Evolutionary conservation across 2,113 vertebrate genomes (phyloP).

Genomic region (Rostratula benghalensis): DNA sequence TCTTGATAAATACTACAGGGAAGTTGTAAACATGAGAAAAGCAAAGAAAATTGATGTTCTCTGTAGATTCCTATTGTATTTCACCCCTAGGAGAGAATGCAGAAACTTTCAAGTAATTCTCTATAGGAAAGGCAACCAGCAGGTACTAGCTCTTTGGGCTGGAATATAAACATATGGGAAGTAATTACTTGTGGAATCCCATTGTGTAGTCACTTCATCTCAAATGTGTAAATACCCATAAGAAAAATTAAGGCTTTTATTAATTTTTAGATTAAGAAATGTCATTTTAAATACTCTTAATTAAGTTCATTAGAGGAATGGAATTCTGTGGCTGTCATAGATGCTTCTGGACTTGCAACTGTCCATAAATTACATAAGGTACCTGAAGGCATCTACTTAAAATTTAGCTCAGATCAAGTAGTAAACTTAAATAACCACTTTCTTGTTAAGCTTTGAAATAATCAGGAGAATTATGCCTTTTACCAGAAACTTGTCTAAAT

Average conservation of each 20-base stretch:
- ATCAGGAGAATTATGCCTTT: not conserved
- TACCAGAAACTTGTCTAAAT: not conserved
- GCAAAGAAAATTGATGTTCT: conserved; percentile 62
- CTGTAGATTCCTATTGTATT: conserved; percentile 50
- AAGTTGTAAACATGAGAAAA: conserved; percentile 69
- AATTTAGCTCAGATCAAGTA: not conserved
- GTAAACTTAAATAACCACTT: not conserved
- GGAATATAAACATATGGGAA: conserved; percentile 23
- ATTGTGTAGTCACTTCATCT: conserved; percentile 16
- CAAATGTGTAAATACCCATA: conserved; percentile 19
- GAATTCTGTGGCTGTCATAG: not conserved
- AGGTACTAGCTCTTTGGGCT: not conserved
- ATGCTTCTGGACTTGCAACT: not conserved
- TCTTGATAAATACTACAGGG: conserved; percentile 62
- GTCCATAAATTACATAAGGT: not conserved
- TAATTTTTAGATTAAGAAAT: conserved; percentile 50
- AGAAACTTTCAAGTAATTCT: conserved; percentile 53
- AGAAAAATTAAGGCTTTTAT: conserved; percentile 26
- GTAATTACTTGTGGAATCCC: conserved; percentile 30
- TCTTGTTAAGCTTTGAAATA: not conserved
- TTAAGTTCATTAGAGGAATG: conserved; percentile 3
- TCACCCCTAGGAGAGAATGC: conserved; percentile 30
- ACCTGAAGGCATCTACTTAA: not conserved
- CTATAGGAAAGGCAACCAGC: not conserved
- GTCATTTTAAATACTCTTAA: conserved; percentile 1